Percentiles rank a stretch among this genome's conserved stretches.
Conservation (phyloP, 2,888 invertebrate species). For the Pediacus dermestoides region DNA sequence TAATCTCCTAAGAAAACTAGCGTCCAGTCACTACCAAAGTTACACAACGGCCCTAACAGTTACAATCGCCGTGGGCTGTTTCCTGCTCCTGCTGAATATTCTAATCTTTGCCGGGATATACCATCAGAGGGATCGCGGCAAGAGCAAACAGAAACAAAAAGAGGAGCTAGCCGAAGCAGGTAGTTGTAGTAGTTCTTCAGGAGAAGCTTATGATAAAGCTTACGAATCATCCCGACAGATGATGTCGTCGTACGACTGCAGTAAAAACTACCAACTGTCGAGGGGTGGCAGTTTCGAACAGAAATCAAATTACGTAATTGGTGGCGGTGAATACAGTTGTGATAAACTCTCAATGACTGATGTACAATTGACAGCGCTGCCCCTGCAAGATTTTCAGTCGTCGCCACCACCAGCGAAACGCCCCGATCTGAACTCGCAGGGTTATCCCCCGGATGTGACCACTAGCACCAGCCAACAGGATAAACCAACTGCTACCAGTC, state of each 20-base stretch:
- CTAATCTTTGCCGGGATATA: constrained; percentile 87
- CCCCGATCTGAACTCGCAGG: constrained; percentile 14
- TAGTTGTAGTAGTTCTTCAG: constrained; percentile 62
- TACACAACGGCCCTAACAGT: constrained; percentile 86
- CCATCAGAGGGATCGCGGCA: constrained; percentile 69
- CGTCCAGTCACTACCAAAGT: constrained; percentile 81
- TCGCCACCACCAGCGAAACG: constrained; percentile 57
- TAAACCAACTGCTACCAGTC: constrained; percentile 35
- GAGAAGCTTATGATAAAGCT: constrained; percentile 59
- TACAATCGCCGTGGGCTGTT: constrained; percentile 82
- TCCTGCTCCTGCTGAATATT: constrained; percentile 74
- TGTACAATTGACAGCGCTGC: constrained; percentile 62
- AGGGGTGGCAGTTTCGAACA: constrained; percentile 54
- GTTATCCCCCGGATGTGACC: constrained; percentile 50
- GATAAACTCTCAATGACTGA: constrained; percentile 60
- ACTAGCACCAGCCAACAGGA: constrained; percentile 47
- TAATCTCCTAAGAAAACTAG: constrained; percentile 69
- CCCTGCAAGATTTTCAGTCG: constrained; percentile 60
- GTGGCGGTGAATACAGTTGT: constrained; percentile 67
- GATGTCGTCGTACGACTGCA: constrained; percentile 35
- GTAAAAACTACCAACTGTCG: constrained; percentile 53
- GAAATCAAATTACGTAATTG: constrained; percentile 54
- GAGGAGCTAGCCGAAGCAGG: constrained; percentile 73
- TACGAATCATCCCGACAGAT: constrained; percentile 31
- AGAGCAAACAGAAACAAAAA: constrained; percentile 63